phyloP scores from a whole-genome alignment of 2,797 vertebrate species.

The Sebastes aleutianus region DNA sequence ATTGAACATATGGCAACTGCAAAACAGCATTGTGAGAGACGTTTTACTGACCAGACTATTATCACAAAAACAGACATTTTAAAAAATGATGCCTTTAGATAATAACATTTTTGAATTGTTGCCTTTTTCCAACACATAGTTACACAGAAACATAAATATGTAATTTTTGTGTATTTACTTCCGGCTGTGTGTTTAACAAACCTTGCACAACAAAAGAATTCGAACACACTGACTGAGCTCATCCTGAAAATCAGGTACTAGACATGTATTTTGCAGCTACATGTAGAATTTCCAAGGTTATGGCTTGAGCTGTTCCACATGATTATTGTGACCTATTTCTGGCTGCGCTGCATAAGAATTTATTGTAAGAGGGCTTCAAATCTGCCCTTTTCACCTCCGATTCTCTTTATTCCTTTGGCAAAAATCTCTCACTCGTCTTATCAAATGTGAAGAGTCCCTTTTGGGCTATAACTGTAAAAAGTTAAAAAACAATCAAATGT shows the following conservation, averaged over 20 bases:
- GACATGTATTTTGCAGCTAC: conserved; percentile 8
- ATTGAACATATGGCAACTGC: neutral
- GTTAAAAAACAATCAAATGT: conserved; percentile 26
- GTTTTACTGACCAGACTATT: neutral
- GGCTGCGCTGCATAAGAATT: conserved; percentile 22
- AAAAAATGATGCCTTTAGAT: neutral
- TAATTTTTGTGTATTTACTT: neutral
- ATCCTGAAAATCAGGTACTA: neutral
- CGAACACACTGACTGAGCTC: neutral
- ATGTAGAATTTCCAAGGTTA: conserved; percentile 32
- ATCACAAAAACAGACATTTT: neutral
- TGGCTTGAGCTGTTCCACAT: conserved; percentile 32
- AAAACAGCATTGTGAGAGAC: neutral
- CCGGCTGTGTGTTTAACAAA: neutral
- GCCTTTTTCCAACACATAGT: neutral
- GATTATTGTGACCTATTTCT: conserved; percentile 52
- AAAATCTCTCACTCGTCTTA: neutral
- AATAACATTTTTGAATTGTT: neutral
- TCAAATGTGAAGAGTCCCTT: conserved; percentile 31
- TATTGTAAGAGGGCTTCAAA: conserved; percentile 11
- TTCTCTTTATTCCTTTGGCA: conserved; percentile 9
- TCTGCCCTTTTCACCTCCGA: conserved; percentile 36
- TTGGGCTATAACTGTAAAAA: conserved; percentile 2
- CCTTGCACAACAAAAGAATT: neutral
- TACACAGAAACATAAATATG: neutral